Evolutionary conservation across 1,140 invertebrate species (phyloP).

Genomic region (Cotesia chilonis): DNA sequence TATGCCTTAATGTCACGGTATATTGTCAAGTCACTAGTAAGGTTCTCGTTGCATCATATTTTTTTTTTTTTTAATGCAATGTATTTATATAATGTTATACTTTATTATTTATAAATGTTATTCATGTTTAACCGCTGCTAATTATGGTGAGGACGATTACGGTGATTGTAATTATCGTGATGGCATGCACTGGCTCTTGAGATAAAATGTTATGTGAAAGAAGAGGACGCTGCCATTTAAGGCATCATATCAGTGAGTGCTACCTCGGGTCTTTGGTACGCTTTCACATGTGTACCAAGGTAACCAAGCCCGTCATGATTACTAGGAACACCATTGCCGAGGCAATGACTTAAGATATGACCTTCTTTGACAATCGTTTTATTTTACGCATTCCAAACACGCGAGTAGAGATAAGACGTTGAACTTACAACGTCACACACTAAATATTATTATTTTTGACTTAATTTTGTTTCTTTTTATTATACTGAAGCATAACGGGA

Average conservation of each 20-base stretch:
- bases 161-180: too few species aligned
- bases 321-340: neutral
- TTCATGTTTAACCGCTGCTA: too few species aligned
- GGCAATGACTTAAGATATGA: conserved; percentile 6
- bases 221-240: conserved; percentile 50
- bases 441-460: too few species aligned
- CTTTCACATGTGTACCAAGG: conserved; percentile 6
- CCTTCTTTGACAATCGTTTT: conserved; percentile 1
- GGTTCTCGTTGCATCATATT: conserved; percentile 17
- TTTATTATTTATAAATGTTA: too few species aligned
- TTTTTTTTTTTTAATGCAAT: neutral
- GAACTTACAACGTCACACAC: too few species aligned
- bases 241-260: conserved; percentile 35
- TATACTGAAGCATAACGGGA: too few species aligned
- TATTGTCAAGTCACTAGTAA: neutral
- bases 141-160: too few species aligned
- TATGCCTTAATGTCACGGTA: conserved; percentile 11
- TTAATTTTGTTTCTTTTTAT: too few species aligned
- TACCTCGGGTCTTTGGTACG: conserved; percentile 23
- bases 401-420: too few species aligned
- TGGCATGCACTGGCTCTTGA: too few species aligned
- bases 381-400: too few species aligned
- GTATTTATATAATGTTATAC: neutral
- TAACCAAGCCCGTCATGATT: conserved; percentile 9
- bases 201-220: neutral